phyloP scores from a whole-genome alignment of 2,888 invertebrate species.

The Cinara cedri region DNA sequence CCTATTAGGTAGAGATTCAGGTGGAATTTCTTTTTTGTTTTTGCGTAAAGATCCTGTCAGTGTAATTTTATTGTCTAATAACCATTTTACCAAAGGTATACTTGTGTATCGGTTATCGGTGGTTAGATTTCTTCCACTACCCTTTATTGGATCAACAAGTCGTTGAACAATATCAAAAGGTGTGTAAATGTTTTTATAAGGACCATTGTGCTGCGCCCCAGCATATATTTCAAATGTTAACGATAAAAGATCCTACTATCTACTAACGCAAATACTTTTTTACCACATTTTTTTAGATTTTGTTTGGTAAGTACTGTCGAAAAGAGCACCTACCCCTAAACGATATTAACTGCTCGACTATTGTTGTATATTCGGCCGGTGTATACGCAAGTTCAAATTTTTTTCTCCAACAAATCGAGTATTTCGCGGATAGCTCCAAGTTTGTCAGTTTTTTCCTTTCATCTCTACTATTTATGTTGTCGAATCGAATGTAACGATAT shows the following conservation, averaged over 20 bases:
- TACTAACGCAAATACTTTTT: no score
- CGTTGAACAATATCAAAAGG: conserved; percentile 19
- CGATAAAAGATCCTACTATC: no score
- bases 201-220: no score
- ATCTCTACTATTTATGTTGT: conserved; percentile 5
- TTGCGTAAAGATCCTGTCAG: conserved; percentile 9
- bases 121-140: conserved; percentile 27
- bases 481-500: conserved; percentile 15
- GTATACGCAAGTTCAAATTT: no score
- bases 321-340: no score
- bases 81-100: neutral
- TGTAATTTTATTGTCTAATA: conserved; percentile 27
- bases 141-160: neutral
- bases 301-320: no score
- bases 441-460: conserved; percentile 12
- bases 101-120: conserved; percentile 13
- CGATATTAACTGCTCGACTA: no score
- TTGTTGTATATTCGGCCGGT: no score
- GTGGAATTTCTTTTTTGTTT: conserved; percentile 31
- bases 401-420: no score
- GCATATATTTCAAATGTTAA: no score
- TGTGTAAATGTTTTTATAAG: no score
- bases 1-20: conserved; percentile 7
- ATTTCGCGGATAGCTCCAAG: neutral
- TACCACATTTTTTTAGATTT: no score